Evolutionary conservation across 1,140 invertebrate species (phyloP).

Genomic region (Nymphalis io): DNA sequence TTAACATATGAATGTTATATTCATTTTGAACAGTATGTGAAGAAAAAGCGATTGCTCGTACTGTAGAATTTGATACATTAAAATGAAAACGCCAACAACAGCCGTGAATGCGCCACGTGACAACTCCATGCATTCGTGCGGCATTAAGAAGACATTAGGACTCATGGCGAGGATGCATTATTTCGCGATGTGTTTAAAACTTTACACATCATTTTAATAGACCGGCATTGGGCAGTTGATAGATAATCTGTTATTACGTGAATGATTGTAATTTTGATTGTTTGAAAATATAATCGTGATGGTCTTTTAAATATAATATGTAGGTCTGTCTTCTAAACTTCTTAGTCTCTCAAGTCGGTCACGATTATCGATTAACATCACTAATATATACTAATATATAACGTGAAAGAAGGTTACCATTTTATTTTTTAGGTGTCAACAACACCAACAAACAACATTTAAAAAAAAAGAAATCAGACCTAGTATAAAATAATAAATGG

Average conservation of each 20-base stretch:
- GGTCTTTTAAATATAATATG: no score
- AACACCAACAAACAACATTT: no score
- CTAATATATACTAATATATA: no score
- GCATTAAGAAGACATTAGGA: slow-evolving; percentile 78
- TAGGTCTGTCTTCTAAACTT: no score
- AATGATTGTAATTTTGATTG: no score
- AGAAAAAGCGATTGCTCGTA: slow-evolving; percentile 37
- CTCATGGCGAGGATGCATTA: slow-evolving; percentile 60
- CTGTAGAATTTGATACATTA: slow-evolving; percentile 26
- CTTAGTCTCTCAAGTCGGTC: no score
- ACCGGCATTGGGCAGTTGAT: background rate
- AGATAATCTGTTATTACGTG: background rate
- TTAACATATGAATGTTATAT: slow-evolving; percentile 5
- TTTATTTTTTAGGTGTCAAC: no score
- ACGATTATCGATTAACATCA: no score
- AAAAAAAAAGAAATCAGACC: no score
- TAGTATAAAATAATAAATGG: no score
- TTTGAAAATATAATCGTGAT: no score
- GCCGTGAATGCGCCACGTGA: slow-evolving; percentile 65
- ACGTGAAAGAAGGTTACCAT: no score
- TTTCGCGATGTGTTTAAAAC: slow-evolving; percentile 67
- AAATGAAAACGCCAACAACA: slow-evolving; percentile 49
- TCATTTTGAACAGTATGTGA: slow-evolving; percentile 36
- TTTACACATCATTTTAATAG: background rate
- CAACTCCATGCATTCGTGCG: slow-evolving; percentile 59